A percentile compares a stretch with the other conserved stretches of the same genome.
These are phyloP conservation scores for Trichomalopsis sarcophagae DNA, from an alignment of 1,140 invertebrate species.

Conservation along the genomic window DNA sequence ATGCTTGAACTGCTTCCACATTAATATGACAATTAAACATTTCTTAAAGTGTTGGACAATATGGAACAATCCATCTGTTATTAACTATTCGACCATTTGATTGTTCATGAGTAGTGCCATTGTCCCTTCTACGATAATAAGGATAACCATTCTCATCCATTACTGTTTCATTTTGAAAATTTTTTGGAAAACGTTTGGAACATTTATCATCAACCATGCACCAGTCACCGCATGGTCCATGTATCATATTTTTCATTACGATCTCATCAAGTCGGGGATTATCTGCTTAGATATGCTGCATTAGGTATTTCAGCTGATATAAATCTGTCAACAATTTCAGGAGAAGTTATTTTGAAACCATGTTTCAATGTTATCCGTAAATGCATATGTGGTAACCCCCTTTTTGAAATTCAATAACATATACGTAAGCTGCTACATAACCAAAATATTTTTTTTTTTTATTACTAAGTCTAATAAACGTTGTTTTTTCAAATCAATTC, in stretches of 20 bases:
- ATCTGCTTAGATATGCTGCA: slow-evolving; percentile 31
- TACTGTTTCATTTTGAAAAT: slow-evolving; percentile 54
- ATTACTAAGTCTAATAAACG: background rate
- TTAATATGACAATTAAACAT: slow-evolving; percentile 47
- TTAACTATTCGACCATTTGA: slow-evolving; percentile 16
- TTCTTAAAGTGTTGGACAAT: slow-evolving; percentile 38
- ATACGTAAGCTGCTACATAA: background rate
- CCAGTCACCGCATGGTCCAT: slow-evolving; percentile 45
- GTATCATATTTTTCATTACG: slow-evolving; percentile 54
- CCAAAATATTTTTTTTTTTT: slow-evolving; percentile 19
- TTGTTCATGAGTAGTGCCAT: slow-evolving; percentile 39
- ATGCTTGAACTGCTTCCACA: slow-evolving; percentile 48
- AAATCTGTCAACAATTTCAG: slow-evolving; percentile 11
- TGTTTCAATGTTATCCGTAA: background rate
- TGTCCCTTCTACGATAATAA: slow-evolving; percentile 42
- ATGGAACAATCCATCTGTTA: slow-evolving; percentile 42
- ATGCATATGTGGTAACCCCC: background rate
- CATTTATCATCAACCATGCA: slow-evolving; percentile 44
- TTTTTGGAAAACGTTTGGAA: slow-evolving; percentile 59
- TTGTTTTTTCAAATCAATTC: background rate
- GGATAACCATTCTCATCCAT: slow-evolving; percentile 71
- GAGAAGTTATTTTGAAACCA: background rate
- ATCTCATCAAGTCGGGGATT: slow-evolving; percentile 38
- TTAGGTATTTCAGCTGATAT: slow-evolving; percentile 35
- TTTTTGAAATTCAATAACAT: slow-evolving; percentile 8